Evolutionary conservation across 2,888 invertebrate species (phyloP), one percentile per base, ranked within the genome.

Genomic region (Pseudococcus jackbeardsleyi): DNA sequence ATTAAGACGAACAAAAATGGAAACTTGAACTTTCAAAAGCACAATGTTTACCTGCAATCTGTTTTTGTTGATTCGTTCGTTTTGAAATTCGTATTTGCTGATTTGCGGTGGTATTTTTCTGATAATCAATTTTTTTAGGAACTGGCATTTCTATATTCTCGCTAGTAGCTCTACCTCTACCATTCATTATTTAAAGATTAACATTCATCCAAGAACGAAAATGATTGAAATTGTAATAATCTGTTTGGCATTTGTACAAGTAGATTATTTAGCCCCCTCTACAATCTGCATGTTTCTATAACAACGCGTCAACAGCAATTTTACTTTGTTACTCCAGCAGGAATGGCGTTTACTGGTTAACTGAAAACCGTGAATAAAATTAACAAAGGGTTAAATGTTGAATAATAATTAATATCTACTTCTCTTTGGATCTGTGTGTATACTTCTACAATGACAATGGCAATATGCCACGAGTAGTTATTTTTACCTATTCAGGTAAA

Each of bases 181-280:
- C n/a, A 39, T 79, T 39, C 79, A 79, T 79, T 42, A 79, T 79
- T 79, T 72, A 72, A 72, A 72, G 42, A 79, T 79, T 79, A 79
- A 79, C 39, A 12, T 79, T 79, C 42, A 33, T 42, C 79, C 26
- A 17, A 42, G 26, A 79, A 79, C 8, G 79, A 79, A 59, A 59
- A 79, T 79, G n/a, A 79, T 42, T 79, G 42, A 79, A 79, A 39
- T 42, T 11, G 79, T 39, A 79, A 79, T 42, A 79, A 42, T 79
- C 19, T 42, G 79, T 26, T 79, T 42, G 19, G 42, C 46, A 79
- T 79, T 42, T 72, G 68, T 72, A 72, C 33, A 33, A 72, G 42
- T 79, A 46, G 79, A 42, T 79, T 79, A 79, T 79, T 79, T n/a
- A 17, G 22, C 79, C 26, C 26, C 26, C 26, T 33, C 26, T 33